Evolutionary conservation across 1,140 invertebrate genomes (phyloP), one percentile per base, ranked within the genome.

Genomic region (Proales similis): DNA sequence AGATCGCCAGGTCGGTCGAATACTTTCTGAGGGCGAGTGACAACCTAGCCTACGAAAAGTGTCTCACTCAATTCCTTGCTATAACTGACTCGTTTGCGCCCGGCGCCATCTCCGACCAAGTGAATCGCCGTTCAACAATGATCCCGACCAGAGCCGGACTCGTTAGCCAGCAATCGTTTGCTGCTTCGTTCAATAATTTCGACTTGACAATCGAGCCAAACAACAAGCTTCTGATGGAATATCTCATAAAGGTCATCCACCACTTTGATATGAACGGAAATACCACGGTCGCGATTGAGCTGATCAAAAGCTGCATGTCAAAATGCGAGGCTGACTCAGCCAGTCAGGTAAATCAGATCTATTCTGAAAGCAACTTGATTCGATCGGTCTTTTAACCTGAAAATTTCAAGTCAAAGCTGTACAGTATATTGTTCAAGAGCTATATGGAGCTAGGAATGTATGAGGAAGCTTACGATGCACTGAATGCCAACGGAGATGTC

Each of bases 181-280:
- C n/a, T n/a, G n/a, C n/a, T n/a, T n/a, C n/a, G n/a, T n/a, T n/a
- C n/a, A n/a, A n/a, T n/a, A 42, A 12, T 14, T 19, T 42, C 5
- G 30, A 3, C 30, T 9, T 14, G 14, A 22, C 12, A 9, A 39
- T 27, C 11, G n/a, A 6, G n/a, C 22, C 19, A 3, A 9, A 57
- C 3, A 57, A 57, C 20, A 26, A 36, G 29, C 14, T 57, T 5
- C 36, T 57, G 12, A 19, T 57, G 51, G 51, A 57, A 14, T 57
- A 32, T 42, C 45, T 42, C 20, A 42, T 19, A 7, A 57, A 57
- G 45, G 32, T 39, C 39, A 57, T 57, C 22, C 51, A 57, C 30
- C 45, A 57, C 29, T 57, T 42, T 9, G 51, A 57, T 42, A 42
- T 57, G 22, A 57, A 57, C 45, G 51, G 51, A 24, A 57, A 57